Evolutionary conservation across 92 coral and sea anemone genomes (phyloP), one percentile per base, ranked within the genome.

Genomic region (Nematostella vectensis): DNA sequence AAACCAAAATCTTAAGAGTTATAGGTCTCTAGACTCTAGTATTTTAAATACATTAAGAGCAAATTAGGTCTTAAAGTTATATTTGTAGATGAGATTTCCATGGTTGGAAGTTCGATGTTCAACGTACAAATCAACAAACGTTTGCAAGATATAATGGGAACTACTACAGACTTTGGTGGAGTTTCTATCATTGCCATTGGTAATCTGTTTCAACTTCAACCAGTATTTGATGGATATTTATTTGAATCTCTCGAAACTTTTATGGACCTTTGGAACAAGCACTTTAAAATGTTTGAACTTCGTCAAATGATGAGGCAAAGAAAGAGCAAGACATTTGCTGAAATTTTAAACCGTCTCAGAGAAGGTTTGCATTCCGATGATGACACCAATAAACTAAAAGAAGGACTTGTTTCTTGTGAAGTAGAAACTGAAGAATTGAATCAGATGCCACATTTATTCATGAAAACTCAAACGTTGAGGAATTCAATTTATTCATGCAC

Each of bases 1-100:
- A 52, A 59, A 49, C 47, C 85, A 78, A 31, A 64, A 65, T n/a
- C 44, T 79, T 33, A 77, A 62, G 29, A 71, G 21, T 22, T 71
- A 72, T 62, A 71, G 72, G 50, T 60, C 58, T 47, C 85, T 80
- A 51, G 77, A 80, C 39, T 80, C 87, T 55, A 79, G 81, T 52
- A 66, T 76, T 36, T 65, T 66, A 0, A 73, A 79, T 27, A 79
- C 77, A 33, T 12, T 80, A 31, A 65, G 82, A 64, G n/a, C n/a
- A n/a, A n/a, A n/a, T n/a, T n/a, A n/a, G n/a, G n/a, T n/a, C n/a
- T n/a, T n/a, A n/a, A n/a, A n/a, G n/a, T n/a, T n/a, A n/a, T n/a
- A n/a, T n/a, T n/a, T n/a, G n/a, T n/a, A n/a, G n/a, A n/a, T n/a
- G n/a, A n/a, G n/a, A n/a, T n/a, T n/a, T n/a, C n/a, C n/a, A n/a